Conservation (phyloP, 2,888 invertebrate species). For the Matsumyia berberina region DNA sequence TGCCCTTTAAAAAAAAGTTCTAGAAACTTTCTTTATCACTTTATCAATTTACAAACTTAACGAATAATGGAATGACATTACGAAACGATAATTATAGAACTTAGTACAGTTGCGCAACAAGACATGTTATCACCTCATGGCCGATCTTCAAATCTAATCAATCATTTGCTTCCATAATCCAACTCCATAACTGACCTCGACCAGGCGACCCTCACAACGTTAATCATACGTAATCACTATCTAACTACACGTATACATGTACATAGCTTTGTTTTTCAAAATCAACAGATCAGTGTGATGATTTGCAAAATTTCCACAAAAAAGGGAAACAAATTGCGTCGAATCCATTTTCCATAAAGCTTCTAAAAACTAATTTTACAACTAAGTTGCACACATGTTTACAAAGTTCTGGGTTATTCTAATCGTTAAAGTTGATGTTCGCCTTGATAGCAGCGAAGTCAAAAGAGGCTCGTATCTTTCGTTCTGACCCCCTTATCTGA, state of each 20-base stretch:
- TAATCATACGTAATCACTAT: neutral
- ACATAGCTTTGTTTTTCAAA: neutral
- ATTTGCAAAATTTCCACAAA: conserved; percentile 2
- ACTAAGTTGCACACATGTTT: neutral
- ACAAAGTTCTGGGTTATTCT: conserved; percentile 5
- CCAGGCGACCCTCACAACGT: neutral
- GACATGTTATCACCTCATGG: neutral
- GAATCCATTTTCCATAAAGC: neutral
- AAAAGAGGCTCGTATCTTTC: neutral
- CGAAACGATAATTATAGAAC: neutral
- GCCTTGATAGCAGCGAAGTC: conserved; percentile 24
- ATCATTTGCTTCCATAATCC: neutral
- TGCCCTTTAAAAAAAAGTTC: too few relatives aligned
- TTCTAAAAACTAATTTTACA: conserved; percentile 13
- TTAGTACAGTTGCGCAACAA: too few relatives aligned
- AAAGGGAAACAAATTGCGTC: neutral
- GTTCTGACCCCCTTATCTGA: conserved; percentile 39
- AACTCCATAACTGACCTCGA: neutral
- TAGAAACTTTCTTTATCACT: too few relatives aligned
- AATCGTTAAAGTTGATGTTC: conserved; percentile 3
- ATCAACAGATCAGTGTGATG: conserved; percentile 1
- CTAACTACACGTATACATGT: neutral
- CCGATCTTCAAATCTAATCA: neutral
- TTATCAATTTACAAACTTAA: too few relatives aligned
- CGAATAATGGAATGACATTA: too few relatives aligned